Evolutionary conservation across 2,888 invertebrate genomes (phyloP), one percentile per base, ranked within the genome.

Genomic region (Parnassius mnemosyne): DNA sequence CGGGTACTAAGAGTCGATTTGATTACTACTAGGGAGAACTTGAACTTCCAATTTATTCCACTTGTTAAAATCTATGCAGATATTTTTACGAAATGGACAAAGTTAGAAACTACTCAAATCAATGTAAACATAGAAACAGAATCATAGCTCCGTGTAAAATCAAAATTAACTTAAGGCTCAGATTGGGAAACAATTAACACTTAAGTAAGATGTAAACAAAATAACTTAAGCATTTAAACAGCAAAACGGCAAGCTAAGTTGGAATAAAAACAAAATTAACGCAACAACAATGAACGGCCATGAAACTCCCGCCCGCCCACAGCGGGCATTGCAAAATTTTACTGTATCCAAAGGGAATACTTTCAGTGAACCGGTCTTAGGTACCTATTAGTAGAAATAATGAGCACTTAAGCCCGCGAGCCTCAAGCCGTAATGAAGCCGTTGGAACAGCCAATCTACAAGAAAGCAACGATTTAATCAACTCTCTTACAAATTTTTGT

Each of bases 351-450:
- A 57, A 57, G 42, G 11, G 44, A 60, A 59, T 49, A 43, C 54
- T 57, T 60, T 60, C 51, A 34, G 56, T 47, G 52, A 13, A 60
- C 43, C 43, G 49, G 55, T 57, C 51, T 34, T 20, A 61, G 59
- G 52, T 59, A 25, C 57, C 57, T 20, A 63, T 75, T 70, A 72
- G 71, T 72, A 71, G 73, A 69, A 78, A 74, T 75, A 78, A 78
- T 72, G 75, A 72, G 66, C 66, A 68, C 67, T 75, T 74, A 79
- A 79, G 72, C 72, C 72, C 70, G 68, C 64, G 69, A 72, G 75
- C 57, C 75, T 66, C 70, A 75, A 66, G 64, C 72, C 71, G 69
- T 83, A 85, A 86, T 82, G 80, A 81, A 84, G 73, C 76, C 71
- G 74, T 77, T 75, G 68, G 74, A 80, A 78, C 75, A 71, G 68